Evolutionary conservation across 2,113 vertebrate genomes (phyloP), one percentile per base, ranked within the genome.

Genomic region (Mus pahari): DNA sequence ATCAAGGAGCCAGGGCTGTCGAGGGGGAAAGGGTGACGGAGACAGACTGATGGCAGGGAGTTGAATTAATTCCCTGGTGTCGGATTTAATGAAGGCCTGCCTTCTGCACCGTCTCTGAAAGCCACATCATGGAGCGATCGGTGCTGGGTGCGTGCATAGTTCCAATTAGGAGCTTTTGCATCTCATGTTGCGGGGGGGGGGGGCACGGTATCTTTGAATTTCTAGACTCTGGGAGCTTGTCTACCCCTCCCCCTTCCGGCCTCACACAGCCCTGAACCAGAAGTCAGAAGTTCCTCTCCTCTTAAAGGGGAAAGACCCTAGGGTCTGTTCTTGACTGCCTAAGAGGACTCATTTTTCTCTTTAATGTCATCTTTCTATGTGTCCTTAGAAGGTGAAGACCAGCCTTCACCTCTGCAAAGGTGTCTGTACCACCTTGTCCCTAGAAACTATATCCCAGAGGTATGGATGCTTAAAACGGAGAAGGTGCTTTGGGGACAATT

Each of bases 21-120:
- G 88, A 95, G 92, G 94, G 58, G 83, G 94, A 96, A 79, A 95
- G 96, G 96, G 92, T 97, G 97, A 97, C 7, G 50, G 97, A 96
- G 92, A 93, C 94, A 96, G 97, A 96, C 73, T 97, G 97, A 97
- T 36, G 94, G 97, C 97, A 94, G 89, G 14, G 96, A 95, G 96
- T 70, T 78, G 97, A 95, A 97, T 97, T 98, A 97, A 97, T 97
- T 97, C 97, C 96, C 95, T 95, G 94, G 96, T 97, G 97, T 98
- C 96, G 82, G 91, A 95, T 96, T 97, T 98, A 98, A 98, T 97
- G 97, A 98, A 97, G 97, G 96, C 96, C 96, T 97, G 97, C 97
- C 96, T 96, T 86, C 97, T 86, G 84, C 26, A 74, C 95, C 48
- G 93, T 93, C 60, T 93, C 90, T 17, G 92, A 93, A 95, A 95